These are phyloP conservation scores for Sebastiscus tertius DNA, from an alignment of 2,797 vertebrate genomes.

Conservation along the genomic window DNA sequence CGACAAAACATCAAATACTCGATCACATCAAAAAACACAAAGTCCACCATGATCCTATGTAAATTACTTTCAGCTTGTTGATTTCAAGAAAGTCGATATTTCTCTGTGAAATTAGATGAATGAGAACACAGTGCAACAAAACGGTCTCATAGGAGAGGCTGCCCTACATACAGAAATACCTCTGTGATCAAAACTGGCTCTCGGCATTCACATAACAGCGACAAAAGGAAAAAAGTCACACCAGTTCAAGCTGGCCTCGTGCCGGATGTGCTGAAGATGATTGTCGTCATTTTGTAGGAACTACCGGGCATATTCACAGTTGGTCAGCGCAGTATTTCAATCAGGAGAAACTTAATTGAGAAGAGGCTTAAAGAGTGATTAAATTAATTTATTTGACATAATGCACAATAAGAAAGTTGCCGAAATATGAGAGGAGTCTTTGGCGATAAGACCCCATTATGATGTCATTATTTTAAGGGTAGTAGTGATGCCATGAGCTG, in stretches of 20 bases:
- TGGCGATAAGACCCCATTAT: not conserved
- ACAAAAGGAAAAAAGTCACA: not conserved
- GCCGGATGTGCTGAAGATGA: not conserved
- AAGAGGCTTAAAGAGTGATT: not conserved
- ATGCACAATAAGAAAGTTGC: not conserved
- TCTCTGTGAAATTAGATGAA: not conserved
- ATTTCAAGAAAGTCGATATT: not conserved
- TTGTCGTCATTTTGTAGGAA: not conserved
- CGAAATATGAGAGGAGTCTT: not conserved
- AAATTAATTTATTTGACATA: not conserved
- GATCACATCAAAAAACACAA: not conserved
- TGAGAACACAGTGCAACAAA: not conserved
- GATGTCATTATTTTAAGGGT: not conserved
- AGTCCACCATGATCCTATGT: not conserved
- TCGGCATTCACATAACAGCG: not conserved
- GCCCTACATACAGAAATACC: conserved; percentile 21
- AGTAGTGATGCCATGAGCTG: not conserved
- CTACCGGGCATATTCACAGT: not conserved
- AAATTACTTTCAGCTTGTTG: not conserved
- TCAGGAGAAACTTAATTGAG: not conserved
- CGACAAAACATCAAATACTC: not conserved
- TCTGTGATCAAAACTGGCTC: not conserved
- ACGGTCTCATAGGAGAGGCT: not conserved
- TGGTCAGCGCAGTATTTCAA: not conserved
- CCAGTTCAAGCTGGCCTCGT: not conserved